These are phyloP conservation scores for Pterobdella sp. DNA, from an alignment of 2,888 invertebrate genomes.

Conservation along the genomic window DNA sequence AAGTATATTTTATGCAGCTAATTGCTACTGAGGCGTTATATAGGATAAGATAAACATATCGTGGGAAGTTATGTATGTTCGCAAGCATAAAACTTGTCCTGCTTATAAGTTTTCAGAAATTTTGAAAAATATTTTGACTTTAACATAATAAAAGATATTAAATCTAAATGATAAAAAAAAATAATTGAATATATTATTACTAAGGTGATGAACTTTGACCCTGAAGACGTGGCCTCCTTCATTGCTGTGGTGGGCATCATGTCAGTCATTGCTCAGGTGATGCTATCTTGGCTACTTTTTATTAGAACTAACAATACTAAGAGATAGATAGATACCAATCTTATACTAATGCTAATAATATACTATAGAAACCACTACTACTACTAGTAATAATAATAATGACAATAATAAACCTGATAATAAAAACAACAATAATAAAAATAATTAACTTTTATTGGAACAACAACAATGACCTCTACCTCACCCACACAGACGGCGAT, in stretches of 20 bases:
- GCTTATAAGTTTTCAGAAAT: neutral
- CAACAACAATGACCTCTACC: too few species aligned
- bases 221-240: constrained; percentile 89
- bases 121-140: too few species aligned
- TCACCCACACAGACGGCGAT: constrained; percentile 52
- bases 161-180: too few species aligned
- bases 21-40: neutral
- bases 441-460: too few species aligned
- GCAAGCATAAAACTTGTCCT: neutral
- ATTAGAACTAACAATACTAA: neutral
- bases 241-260: constrained; percentile 92
- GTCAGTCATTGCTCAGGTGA: constrained; percentile 86
- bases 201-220: constrained; percentile 84
- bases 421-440: too few species aligned
- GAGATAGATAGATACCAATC: neutral
- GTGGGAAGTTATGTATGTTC: neutral
- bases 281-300: constrained; percentile 16
- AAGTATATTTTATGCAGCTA: neutral
- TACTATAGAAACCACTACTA: too few species aligned
- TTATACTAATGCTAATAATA: too few species aligned
- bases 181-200: too few species aligned
- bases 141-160: too few species aligned
- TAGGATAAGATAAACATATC: neutral
- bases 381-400: too few species aligned
- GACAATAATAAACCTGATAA: too few species aligned